Conservation (phyloP, 2,797 vertebrate species). For the Periophthalmus magnuspinnatus region DNA sequence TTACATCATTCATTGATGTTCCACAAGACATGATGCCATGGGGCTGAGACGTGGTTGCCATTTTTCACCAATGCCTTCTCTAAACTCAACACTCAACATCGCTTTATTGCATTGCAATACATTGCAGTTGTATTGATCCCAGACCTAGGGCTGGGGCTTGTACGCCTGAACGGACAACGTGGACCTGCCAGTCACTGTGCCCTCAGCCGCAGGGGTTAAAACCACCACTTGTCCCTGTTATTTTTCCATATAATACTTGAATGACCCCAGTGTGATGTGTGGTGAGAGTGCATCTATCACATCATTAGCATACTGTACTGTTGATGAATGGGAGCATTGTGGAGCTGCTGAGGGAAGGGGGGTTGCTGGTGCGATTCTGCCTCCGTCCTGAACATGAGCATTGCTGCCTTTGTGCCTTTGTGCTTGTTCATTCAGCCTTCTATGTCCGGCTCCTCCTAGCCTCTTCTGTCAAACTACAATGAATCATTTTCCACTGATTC, state of each 20-base stretch:
- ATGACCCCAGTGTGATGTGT: conserved; percentile 17
- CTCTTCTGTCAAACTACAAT: conserved; percentile 44
- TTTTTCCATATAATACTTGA: conserved; percentile 13
- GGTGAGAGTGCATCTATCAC: conserved; percentile 51
- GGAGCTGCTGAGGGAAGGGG: conserved; percentile 56
- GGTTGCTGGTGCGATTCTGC: conserved; percentile 71
- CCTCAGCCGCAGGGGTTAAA: not conserved
- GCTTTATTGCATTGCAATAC: too few species aligned
- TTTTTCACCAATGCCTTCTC: too few species aligned
- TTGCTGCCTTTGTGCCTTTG: conserved; percentile 69
- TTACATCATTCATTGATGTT: too few species aligned
- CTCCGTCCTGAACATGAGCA: conserved; percentile 55
- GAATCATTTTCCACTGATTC: conserved; percentile 41
- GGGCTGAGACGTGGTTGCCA: too few species aligned
- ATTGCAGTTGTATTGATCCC: too few species aligned
- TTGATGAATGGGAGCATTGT: conserved; percentile 74
- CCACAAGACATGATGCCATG: too few species aligned
- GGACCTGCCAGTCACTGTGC: not conserved
- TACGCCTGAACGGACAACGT: not conserved
- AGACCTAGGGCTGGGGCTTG: too few species aligned
- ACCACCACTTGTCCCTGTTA: not conserved
- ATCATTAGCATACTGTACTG: conserved; percentile 69
- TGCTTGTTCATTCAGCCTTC: conserved; percentile 67
- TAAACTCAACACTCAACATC: too few species aligned
- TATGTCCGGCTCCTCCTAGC: conserved; percentile 46